phyloP scores from a whole-genome alignment of 1,140 invertebrate genomes.

The Ceratina australensis region DNA sequence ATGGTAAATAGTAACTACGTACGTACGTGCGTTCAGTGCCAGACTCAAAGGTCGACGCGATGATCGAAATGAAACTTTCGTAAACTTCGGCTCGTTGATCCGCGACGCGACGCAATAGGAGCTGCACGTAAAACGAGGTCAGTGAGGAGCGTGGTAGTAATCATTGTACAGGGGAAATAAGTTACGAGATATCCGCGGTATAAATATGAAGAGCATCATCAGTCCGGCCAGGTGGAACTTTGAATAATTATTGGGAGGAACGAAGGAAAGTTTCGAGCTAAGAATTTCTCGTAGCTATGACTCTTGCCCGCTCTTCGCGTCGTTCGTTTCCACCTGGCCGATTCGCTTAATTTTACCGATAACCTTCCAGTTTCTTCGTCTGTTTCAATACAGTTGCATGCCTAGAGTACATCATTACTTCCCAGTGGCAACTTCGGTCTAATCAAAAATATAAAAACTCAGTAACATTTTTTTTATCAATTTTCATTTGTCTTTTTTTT shows the following conservation, averaged over 20 bases:
- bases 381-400: background rate
- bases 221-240: slow-evolving; percentile 39
- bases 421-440: no score
- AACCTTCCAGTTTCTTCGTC: background rate
- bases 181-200: slow-evolving; percentile 44
- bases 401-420: background rate
- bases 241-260: slow-evolving; percentile 51
- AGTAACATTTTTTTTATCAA: no score
- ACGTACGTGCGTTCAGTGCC: background rate
- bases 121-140: slow-evolving; percentile 54
- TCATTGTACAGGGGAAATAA: slow-evolving; percentile 42
- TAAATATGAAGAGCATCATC: slow-evolving; percentile 31
- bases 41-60: background rate
- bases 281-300: background rate
- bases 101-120: slow-evolving; percentile 28
- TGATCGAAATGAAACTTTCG: slow-evolving; percentile 52
- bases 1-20: no score
- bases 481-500: no score
- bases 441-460: no score
- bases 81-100: slow-evolving; percentile 37
- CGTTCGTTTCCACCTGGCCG: background rate
- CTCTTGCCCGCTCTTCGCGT: background rate
- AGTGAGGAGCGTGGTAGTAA: background rate
- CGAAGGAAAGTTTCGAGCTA: slow-evolving; percentile 42
- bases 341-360: background rate